phyloP scores from a whole-genome alignment of 2,113 vertebrate genomes.

The Ornithorhynchus anatinus region DNA sequence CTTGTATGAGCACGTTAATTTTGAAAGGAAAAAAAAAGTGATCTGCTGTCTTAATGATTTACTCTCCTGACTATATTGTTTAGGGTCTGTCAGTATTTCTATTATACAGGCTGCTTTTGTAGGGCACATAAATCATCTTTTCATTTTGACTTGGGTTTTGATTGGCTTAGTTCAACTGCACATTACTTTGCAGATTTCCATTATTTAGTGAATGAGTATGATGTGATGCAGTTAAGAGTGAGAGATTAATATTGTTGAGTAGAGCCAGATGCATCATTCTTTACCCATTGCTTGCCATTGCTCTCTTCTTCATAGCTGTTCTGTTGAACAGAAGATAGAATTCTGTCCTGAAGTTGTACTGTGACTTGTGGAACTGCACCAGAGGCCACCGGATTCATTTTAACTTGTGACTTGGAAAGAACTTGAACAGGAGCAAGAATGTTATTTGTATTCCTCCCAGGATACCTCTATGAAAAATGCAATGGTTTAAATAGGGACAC shows the following conservation, averaged over 20 bases:
- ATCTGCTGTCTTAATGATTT: not conserved
- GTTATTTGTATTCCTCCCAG: not conserved
- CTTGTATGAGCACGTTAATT: not conserved
- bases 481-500: slow-evolving; percentile 12
- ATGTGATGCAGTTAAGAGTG: not conserved
- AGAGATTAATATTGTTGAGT: not conserved
- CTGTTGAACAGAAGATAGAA: not conserved
- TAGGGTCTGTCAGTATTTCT: not conserved
- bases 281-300: not conserved
- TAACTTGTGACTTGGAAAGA: not conserved
- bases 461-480: slow-evolving; percentile 27
- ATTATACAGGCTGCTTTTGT: slow-evolving; percentile 30
- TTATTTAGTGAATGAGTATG: slow-evolving; percentile 1
- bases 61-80: not conserved
- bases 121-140: slow-evolving; percentile 25
- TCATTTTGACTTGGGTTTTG: slow-evolving; percentile 17
- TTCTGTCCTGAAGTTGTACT: slow-evolving; percentile 1
- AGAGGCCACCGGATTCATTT: too few relatives aligned
- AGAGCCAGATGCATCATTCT: not conserved
- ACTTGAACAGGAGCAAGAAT: slow-evolving; percentile 2
- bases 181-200: not conserved
- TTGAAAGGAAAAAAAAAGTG: slow-evolving; percentile 1
- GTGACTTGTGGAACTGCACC: not conserved
- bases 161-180: slow-evolving; percentile 14
- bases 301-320: not conserved